These are phyloP conservation scores for Operophtera brumata DNA, from an alignment of 2,888 invertebrate genomes.

Conservation along the genomic window DNA sequence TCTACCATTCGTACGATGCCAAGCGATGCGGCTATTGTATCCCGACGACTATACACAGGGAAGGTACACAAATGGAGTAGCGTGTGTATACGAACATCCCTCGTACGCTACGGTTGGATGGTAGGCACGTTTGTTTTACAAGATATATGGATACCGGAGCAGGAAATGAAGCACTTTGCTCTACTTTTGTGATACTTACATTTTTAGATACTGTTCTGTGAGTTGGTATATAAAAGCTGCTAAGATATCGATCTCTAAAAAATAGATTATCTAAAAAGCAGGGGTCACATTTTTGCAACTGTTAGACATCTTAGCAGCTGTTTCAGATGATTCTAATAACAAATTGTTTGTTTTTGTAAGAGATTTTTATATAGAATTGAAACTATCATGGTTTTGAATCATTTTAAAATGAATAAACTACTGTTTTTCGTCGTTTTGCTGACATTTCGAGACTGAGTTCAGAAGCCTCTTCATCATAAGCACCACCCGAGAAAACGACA, in stretches of 20 bases:
- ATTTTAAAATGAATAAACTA: too few species aligned
- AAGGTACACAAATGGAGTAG: background rate
- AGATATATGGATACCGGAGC: conserved; percentile 14
- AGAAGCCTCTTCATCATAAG: too few species aligned
- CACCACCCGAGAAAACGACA: too few species aligned
- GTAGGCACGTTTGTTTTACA: conserved; percentile 13
- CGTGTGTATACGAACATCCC: conserved; percentile 7
- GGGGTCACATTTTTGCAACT: too few species aligned
- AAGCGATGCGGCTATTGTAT: background rate
- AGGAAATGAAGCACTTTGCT: conserved; percentile 14
- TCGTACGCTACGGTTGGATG: background rate
- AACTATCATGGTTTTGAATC: too few species aligned
- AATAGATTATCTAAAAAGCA: too few species aligned
- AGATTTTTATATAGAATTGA: too few species aligned
- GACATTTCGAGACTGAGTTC: too few species aligned
- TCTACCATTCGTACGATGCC: background rate
- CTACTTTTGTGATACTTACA: conserved; percentile 11
- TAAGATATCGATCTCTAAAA: background rate
- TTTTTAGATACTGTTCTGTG: conserved; percentile 1
- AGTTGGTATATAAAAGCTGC: background rate
- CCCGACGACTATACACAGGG: conserved; percentile 1
- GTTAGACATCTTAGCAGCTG: too few species aligned
- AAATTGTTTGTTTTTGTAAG: background rate
- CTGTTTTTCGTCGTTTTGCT: too few species aligned
- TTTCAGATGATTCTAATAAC: background rate